Evolutionary conservation across 2,113 vertebrate species (phyloP), one percentile per base, ranked within the genome.

Genomic region (Malaclemys terrapin): DNA sequence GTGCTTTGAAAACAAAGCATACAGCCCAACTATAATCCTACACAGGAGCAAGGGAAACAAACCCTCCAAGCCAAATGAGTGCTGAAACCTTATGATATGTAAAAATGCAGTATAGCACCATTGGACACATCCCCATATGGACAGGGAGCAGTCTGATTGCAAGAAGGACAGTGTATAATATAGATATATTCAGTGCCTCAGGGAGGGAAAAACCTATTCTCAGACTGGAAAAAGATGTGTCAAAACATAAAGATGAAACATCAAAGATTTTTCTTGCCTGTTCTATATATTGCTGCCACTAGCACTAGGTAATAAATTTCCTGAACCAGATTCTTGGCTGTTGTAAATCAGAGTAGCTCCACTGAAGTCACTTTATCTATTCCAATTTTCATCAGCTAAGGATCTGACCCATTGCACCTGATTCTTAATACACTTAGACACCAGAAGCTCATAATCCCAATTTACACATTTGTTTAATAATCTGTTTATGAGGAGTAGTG

Each of bases 401-500:
- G 42, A 27, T 27, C 42, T 27, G 42, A 10, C 24, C 3, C 24
- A 27, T 47, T 47, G 10, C 42, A 76, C 11, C 24, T 14, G 29
- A 25, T 24, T 94, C 87, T 50, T 87, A 88, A 84, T 29, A 91
- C 65, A 6, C 9, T 94, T 80, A 87, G 50, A 79, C 19, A 93
- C 83, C 72, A 84, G 38, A 89, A 45, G 62, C 56, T 96, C 78
- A 75, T 95, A 95, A 94, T 91, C 80, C 49, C 53, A 65, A 89
- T 89, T 49, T 0, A 88, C 38, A 9, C 53, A 54, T 92, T 94
- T 88, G 38, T 83, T 86, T 87, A 87, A 94, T 72, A 19, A 38
- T 86, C 38, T 79, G 50, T 54, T 93, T 81, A 75, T 89, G 75
- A 93, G 92, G 42, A 47, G 13, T 69, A 85, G 5, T 38, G 20